Base-by-base conservation (phyloP, 2,888 invertebrate genomes). In the Lepidochrysops patricia region DNA sequence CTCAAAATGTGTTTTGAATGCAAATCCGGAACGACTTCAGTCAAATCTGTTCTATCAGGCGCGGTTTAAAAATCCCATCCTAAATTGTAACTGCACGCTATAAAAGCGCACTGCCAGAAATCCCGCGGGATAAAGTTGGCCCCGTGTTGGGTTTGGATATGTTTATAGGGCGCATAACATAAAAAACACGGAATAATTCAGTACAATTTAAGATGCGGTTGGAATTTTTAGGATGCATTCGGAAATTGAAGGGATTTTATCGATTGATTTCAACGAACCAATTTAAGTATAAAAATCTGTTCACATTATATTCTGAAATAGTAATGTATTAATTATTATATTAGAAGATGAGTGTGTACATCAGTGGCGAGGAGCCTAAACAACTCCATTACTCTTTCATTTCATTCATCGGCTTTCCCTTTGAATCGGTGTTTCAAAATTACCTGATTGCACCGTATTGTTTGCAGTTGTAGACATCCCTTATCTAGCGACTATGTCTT, bases 21-120 rank as follows among this genome's bases (percentile, higher is more conserved):
- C 63, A 67, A 67, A 65, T 66, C 62, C 61, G 63, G 60, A 62
- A 67, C 63, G 64, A 63, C 63, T 64, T 62, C 61, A 64, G 63
- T 61, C 66, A 64, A 67, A 67, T 66, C 64, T 62, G 61, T 68
- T 62, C 64, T 63, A 67, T 67, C 64, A 66, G 63, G 63, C 61
- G 57, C 57, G 66, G 65, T 63, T 67, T 67, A 66, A 64, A 66
- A 67, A 66, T 60, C 64, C 67, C 60, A 61, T 63, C 63, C 64
- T 66, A 63, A 68, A 67, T 63, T 66, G 64, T 67, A 63, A 62
- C 67, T 66, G 64, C 63, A 61, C 61, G 63, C 61, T 57, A 52
- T 62, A 66, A 66, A 66, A 68, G 62, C 61, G 61, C 62, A 63
- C 58, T 60, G 60, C 57, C 57, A 59, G 58, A 65, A 66, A 65